Evolutionary conservation across 2,888 invertebrate species (phyloP), one percentile per base, ranked within the genome.

Genomic region (Himalopsyche tibetana): DNA sequence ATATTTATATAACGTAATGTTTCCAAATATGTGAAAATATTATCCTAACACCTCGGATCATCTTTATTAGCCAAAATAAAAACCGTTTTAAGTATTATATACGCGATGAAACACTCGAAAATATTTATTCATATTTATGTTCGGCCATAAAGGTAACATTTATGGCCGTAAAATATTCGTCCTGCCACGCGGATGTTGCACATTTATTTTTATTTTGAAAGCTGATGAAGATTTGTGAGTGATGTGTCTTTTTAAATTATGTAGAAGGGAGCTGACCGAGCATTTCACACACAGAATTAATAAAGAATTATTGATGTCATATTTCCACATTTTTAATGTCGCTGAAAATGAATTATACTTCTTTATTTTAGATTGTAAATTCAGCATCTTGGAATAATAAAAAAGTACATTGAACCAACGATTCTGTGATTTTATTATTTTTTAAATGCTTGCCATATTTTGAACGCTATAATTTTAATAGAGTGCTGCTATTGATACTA

Each of bases 111-210:
- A 55, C 82, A 82, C 82, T 82, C 82, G 55, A 82, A 82, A 82
- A 82, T 82, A 82, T 82, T 82, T 82, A 82, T 82, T 82, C 36
- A 82, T 55, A 82, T 82, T 82, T 82, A 82, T 82, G 82, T 51
- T 5, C 36, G 15, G 55, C 12, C 51, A 36, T 82, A 55, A 82
- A 82, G 82, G 82, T 55, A 55, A 55, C 19, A 55, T 82, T 74
- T 82, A 82, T 55, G 82, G 17, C 82, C 55, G 82, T 51, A 82
- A 55, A 45, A 55, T 82, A 82, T 55, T 51, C 82, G 74, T 74
- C 74, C 74, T 28, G 19, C 74, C 74, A 74, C 38, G 55, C 38
- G 55, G 82, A 55, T 38, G 82, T 36, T 17, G n/a, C 38, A 38
- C 82, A 55, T 82, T 82, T 55, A 55, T 82, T 82, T 82, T 82